Conservation (phyloP, 2,888 invertebrate genomes). For the Tiliacea citrago region DNA sequence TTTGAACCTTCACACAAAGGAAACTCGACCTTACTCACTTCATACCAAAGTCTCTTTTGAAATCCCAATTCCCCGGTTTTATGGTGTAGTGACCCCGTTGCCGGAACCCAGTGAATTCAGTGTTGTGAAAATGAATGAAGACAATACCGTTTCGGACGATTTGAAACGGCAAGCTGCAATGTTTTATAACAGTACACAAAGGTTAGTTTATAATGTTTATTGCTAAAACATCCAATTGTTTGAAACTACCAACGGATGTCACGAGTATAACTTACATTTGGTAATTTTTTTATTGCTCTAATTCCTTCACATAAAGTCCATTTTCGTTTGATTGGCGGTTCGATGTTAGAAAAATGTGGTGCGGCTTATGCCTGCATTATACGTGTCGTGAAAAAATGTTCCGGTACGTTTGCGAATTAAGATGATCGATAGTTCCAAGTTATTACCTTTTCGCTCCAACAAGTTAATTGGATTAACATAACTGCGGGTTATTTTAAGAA, state of each 20-base stretch:
- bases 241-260: constrained; percentile 69
- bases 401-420: constrained; percentile 53
- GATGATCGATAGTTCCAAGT: constrained; percentile 53
- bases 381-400: constrained; percentile 63
- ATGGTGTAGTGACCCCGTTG: constrained; percentile 66
- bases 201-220: constrained; percentile 77
- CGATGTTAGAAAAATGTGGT: constrained; percentile 20
- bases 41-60: constrained; percentile 52
- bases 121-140: constrained; percentile 83
- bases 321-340: constrained; percentile 38
- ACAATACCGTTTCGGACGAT: constrained; percentile 84
- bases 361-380: constrained; percentile 39
- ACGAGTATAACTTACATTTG: constrained; percentile 38
- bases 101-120: constrained; percentile 56
- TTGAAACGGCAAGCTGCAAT: constrained; percentile 87
- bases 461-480: constrained; percentile 5
- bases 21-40: constrained; percentile 61
- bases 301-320: constrained; percentile 38
- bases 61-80: constrained; percentile 29
- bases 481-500: constrained; percentile 26
- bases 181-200: constrained; percentile 88
- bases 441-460: constrained; percentile 31
- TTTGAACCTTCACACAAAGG: constrained; percentile 64
- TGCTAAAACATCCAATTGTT: constrained; percentile 66
- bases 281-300: constrained; percentile 30